Evolutionary conservation across 2,888 invertebrate species (phyloP).

Genomic region (Apotomis capreana): DNA sequence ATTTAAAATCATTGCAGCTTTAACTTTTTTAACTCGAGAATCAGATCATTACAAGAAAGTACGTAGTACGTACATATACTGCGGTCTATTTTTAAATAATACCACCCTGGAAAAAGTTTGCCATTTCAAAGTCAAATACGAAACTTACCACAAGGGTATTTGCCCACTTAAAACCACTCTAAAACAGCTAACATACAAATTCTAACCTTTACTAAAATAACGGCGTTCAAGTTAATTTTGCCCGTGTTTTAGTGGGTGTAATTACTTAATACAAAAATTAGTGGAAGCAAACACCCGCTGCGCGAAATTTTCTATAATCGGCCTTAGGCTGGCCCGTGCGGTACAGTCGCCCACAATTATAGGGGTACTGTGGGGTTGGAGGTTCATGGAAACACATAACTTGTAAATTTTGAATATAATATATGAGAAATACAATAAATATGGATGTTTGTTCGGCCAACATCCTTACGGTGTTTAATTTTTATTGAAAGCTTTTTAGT

Average conservation of each 20-base stretch:
- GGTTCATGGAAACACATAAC: no score
- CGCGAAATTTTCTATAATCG: constrained; percentile 1
- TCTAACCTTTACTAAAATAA: constrained; percentile 1
- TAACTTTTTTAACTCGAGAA: no score
- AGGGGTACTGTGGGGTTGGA: no score
- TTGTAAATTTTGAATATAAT: no score
- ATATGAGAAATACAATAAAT: no score
- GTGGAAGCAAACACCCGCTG: background rate
- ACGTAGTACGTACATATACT: no score
- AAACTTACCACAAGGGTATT: background rate
- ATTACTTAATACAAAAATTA: constrained; percentile 7
- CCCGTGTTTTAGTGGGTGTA: background rate
- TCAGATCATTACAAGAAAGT: no score
- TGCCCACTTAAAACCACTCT: background rate
- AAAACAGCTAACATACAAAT: background rate
- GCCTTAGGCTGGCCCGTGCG: background rate
- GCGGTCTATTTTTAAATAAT: no score
- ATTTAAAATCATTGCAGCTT: no score
- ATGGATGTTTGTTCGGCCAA: no score
- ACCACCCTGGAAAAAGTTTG: background rate
- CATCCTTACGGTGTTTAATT: no score
- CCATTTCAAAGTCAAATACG: background rate
- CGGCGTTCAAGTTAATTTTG: background rate
- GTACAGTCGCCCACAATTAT: constrained; percentile 2
- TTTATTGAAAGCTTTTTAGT: no score